phyloP scores from a whole-genome alignment of 2,113 vertebrate genomes.

The Thalassarche chlororhynchos region DNA sequence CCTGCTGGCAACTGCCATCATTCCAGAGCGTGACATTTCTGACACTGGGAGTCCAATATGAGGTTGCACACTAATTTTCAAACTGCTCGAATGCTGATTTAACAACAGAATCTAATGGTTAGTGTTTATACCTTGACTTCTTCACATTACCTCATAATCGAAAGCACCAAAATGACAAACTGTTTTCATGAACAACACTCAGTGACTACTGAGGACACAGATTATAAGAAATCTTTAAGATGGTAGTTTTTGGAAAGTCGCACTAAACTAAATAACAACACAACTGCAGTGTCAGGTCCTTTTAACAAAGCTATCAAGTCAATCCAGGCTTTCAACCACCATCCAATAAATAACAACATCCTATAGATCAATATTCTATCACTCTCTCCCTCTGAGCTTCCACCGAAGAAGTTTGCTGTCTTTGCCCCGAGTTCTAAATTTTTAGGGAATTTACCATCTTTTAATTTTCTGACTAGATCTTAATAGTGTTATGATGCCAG shows the following conservation, averaged over 20 bases:
- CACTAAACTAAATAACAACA: neutral
- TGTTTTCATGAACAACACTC: neutral
- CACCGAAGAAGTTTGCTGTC: neutral
- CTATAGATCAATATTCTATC: neutral
- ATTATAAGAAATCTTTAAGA: neutral
- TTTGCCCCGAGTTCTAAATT: neutral
- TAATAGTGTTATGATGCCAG: neutral
- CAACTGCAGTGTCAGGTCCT: neutral
- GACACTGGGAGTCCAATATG: neutral
- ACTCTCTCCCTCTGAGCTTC: neutral
- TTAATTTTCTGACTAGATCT: neutral
- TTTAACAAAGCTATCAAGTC: neutral
- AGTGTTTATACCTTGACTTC: neutral
- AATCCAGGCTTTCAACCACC: neutral
- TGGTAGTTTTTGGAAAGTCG: neutral
- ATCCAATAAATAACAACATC: neutral
- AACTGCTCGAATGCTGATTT: neutral
- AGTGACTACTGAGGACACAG: neutral
- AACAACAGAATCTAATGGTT: neutral
- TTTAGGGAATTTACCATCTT: neutral
- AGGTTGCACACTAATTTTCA: conserved; percentile 7
- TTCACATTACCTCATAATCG: neutral
- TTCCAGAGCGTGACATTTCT: neutral
- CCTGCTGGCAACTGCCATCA: conserved; percentile 18
- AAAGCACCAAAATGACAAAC: neutral